Evolutionary conservation across 1,140 invertebrate genomes (phyloP).

Genomic region (Luehdorfia chinensis): DNA sequence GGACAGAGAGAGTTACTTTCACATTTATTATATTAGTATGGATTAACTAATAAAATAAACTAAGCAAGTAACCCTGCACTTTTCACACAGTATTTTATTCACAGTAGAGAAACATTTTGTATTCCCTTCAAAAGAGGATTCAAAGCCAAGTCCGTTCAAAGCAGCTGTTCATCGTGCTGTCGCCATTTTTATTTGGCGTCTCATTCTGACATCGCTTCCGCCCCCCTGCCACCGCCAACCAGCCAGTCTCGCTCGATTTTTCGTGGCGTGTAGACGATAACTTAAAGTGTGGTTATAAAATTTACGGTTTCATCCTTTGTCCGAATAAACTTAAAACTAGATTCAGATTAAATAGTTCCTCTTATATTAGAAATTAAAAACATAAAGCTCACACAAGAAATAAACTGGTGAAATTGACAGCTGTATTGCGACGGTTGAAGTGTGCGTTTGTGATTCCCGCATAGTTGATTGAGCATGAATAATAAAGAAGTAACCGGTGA

Average conservation of each 20-base stretch:
- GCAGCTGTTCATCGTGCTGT: slow-evolving; percentile 72
- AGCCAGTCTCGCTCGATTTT: slow-evolving; percentile 73
- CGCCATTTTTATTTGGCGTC: slow-evolving; percentile 68
- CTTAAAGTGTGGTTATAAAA: slow-evolving; percentile 32
- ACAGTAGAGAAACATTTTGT: too few species aligned
- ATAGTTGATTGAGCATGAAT: slow-evolving; percentile 74
- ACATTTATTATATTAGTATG: too few species aligned
- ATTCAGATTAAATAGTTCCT: slow-evolving; percentile 18
- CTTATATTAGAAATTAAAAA: slow-evolving; percentile 26
- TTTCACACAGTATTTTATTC: too few species aligned
- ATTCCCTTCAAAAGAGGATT: slow-evolving; percentile 10
- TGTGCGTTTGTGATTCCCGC: slow-evolving; percentile 68
- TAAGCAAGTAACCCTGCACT: too few species aligned
- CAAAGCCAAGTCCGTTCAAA: slow-evolving; percentile 30
- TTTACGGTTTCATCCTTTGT: slow-evolving; percentile 70
- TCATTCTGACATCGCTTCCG: slow-evolving; percentile 52
- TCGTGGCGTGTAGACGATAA: slow-evolving; percentile 55
- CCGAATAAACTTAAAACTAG: slow-evolving; percentile 37
- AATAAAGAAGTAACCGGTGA: slow-evolving; percentile 73
- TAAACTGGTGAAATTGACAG: slow-evolving; percentile 45
- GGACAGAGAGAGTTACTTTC: too few species aligned
- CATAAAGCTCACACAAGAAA: slow-evolving; percentile 23
- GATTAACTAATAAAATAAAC: too few species aligned
- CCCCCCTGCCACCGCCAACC: slow-evolving; percentile 36
- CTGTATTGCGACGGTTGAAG: slow-evolving; percentile 46